These are phyloP conservation scores for Eublepharis macularius DNA, from an alignment of 2,113 vertebrate genomes.

Conservation along the genomic window DNA sequence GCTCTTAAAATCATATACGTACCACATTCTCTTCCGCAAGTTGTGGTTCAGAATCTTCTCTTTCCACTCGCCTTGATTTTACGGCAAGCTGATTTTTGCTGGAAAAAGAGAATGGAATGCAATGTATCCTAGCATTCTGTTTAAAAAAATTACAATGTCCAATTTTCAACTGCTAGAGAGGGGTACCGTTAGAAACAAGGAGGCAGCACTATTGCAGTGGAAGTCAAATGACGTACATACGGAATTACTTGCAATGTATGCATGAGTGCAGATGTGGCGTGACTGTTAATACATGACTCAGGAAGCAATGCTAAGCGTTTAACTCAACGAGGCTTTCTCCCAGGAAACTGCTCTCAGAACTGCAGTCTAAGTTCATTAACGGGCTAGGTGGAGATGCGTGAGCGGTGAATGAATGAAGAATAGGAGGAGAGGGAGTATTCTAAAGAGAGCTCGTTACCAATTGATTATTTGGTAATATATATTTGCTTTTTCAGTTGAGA, in stretches of 20 bases:
- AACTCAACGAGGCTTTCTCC: too few relatives aligned
- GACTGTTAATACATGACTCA: too few relatives aligned
- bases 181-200: background rate
- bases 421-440: background rate
- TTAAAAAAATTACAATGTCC: background rate
- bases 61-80: background rate
- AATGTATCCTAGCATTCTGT: background rate
- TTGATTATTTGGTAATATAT: background rate
- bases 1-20: background rate
- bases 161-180: background rate
- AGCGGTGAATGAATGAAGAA: background rate
- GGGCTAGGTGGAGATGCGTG: too few relatives aligned
- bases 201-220: background rate
- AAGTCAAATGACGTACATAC: background rate
- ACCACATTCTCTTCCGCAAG: constrained; percentile 5
- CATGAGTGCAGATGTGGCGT: too few relatives aligned
- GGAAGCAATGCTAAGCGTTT: too few relatives aligned
- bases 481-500: background rate
- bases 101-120: background rate
- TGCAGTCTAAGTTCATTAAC: too few relatives aligned
- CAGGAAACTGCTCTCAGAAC: too few relatives aligned
- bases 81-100: rapidly evolving
- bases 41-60: background rate
- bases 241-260: background rate
- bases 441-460: too few relatives aligned